Conservation (phyloP, 2,797 vertebrate genomes). For the Kryptopterus vitreolus region DNA sequence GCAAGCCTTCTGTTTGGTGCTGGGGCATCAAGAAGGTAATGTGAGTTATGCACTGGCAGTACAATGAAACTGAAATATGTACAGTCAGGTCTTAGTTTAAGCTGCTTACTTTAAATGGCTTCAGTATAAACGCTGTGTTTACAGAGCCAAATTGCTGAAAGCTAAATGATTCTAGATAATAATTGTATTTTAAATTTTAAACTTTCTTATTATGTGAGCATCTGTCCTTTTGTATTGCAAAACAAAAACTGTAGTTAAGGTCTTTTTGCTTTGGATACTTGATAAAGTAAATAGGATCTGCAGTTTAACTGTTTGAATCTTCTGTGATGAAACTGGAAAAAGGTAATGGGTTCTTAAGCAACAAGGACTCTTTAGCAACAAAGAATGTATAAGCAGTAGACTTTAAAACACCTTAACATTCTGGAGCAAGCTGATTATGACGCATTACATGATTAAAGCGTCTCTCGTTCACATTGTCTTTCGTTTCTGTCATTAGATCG, state of each 20-base stretch:
- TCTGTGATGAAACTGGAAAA: not conserved
- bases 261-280: not conserved
- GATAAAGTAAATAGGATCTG: not conserved
- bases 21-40: not conserved
- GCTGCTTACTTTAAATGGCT: not conserved
- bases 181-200: not conserved
- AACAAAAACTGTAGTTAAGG: not conserved
- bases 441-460: slow-evolving; percentile 45
- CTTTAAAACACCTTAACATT: slow-evolving; percentile 33
- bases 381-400: slow-evolving; percentile 36
- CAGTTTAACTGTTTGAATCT: not conserved
- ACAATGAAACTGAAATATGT: not conserved
- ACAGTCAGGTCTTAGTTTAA: not conserved
- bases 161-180: not conserved
- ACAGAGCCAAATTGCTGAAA: not conserved
- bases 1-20: not conserved
- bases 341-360: not conserved
- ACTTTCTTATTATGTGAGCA: not conserved
- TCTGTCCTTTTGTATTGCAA: not conserved
- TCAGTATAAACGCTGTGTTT: not conserved
- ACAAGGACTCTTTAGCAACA: slow-evolving; percentile 7
- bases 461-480: slow-evolving; percentile 8
- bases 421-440: slow-evolving; percentile 43
- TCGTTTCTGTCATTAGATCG: slow-evolving; percentile 36
- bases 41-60: not conserved